Conservation (phyloP, 1,140 invertebrate genomes). For the Oryctes rhinoceros region DNA sequence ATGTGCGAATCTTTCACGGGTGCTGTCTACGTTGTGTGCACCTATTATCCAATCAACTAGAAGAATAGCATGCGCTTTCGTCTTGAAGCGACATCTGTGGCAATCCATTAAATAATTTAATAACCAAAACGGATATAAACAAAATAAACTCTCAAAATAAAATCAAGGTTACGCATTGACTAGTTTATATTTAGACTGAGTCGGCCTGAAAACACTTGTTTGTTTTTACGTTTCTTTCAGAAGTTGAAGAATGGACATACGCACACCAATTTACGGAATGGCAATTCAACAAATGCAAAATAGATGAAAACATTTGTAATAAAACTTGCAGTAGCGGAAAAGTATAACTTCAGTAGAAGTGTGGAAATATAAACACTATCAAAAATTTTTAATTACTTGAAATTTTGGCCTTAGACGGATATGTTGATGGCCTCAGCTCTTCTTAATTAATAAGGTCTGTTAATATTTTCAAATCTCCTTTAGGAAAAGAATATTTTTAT, state of each 20-base stretch:
- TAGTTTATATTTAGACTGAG: conserved; percentile 32
- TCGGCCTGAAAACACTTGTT: neutral
- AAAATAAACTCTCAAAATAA: conserved; percentile 21
- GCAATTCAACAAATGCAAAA: neutral
- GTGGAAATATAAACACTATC: too few species aligned
- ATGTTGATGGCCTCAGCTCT: too few species aligned
- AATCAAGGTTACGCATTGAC: conserved; percentile 16
- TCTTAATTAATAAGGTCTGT: too few species aligned
- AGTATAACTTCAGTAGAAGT: neutral
- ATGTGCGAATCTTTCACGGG: neutral
- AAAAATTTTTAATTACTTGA: too few species aligned
- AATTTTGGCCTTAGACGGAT: too few species aligned
- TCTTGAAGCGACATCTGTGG: neutral
- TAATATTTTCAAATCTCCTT: too few species aligned
- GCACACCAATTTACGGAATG: neutral
- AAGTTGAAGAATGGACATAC: neutral
- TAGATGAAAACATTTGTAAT: neutral
- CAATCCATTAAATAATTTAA: conserved; percentile 17
- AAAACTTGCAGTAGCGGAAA: too few species aligned
- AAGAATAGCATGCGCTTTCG: neutral
- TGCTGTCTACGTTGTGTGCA: neutral
- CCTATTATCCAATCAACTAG: conserved; percentile 12
- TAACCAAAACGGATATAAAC: neutral
- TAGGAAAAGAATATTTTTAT: too few species aligned
- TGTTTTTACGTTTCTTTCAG: neutral